Percentiles rank a stretch among this genome's conserved stretches.
Evolutionary conservation across 2,113 vertebrate species (phyloP).

Genomic region (Sciurus niger): DNA sequence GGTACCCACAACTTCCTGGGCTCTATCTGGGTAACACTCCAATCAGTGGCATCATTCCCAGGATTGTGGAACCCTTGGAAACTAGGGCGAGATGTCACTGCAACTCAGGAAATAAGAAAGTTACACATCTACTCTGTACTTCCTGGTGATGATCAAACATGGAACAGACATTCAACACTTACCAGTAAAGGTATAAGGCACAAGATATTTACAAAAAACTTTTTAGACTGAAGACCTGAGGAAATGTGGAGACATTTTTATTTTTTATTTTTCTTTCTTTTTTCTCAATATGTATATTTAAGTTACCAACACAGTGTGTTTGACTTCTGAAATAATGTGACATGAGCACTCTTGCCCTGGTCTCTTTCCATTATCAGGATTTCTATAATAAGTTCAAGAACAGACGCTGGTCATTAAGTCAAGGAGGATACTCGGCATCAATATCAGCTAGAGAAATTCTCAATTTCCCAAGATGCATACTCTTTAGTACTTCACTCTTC

Average conservation of each 20-base stretch:
- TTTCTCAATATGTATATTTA: neutral
- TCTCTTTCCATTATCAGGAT: neutral
- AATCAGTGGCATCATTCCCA: neutral
- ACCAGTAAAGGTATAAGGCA: neutral
- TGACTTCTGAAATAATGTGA: constrained; percentile 35
- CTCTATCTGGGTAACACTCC: neutral
- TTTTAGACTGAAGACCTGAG: neutral
- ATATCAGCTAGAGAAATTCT: constrained; percentile 38
- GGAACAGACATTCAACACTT: neutral
- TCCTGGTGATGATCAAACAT: neutral
- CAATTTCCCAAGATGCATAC: neutral
- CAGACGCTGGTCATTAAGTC: constrained; percentile 50
- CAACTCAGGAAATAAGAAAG: neutral
- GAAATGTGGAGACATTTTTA: neutral
- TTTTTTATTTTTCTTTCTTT: neutral
- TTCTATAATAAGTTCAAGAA: constrained; percentile 29
- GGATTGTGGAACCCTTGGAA: neutral
- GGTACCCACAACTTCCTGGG: neutral
- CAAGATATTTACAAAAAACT: neutral
- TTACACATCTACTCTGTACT: neutral
- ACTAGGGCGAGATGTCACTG: neutral
- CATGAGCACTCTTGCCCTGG: neutral
- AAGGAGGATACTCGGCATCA: constrained; percentile 41
- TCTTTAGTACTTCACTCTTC: constrained; percentile 1
- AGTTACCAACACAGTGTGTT: neutral